Base-by-base conservation (phyloP, 2,797 vertebrate genomes). In the Fistularia tabacaria region DNA sequence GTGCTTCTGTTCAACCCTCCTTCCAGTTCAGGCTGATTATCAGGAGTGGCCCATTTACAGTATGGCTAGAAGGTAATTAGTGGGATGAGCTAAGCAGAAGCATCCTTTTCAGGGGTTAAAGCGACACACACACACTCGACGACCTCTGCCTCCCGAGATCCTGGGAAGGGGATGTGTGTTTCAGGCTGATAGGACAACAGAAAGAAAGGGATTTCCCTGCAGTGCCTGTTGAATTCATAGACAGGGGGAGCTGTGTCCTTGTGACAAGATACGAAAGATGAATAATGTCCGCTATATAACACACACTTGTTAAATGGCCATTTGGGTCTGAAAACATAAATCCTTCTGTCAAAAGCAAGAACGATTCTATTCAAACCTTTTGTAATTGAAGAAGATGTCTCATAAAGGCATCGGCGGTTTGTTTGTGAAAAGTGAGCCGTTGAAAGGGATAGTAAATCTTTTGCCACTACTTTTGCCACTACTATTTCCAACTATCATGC, bases 11-110 rank as follows among this genome's bases (percentile, higher is more conserved):
- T 14, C 46, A 36, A 38, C 59, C 38, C 59, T 58, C 61, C 62
- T 62, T 56, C 50, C 47, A 59, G 67, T 38, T 75, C 51, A 64
- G 70, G 82, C 80, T 89, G 80, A 89, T 90, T 89, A 88, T 72
- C 71, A 80, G 80, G 74, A 84, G 82, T 82, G 77, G 62, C 74
- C 77, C 81, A 68, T 86, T 86, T 90, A 84, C 82, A 87, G 86
- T 84, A 75, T 79, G 77, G 70, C 75, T 69, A 7, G 54, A 36
- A 76, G 73, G 74, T 89, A 80, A 90, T 91, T 90, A 89, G 78
- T 64, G 82, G 82, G 81, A 85, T 85, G 80, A 85, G 75, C 78
- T 40, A 59, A 56, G 71, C 65, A 80, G 67, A 79, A 76, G 76
- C 71, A 76, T 50, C 69, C 78, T 85, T 71, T 75, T 82, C 59